Evolutionary conservation across 2,888 invertebrate species (phyloP), one percentile per base, ranked within the genome.

Genomic region (Chymomyza fuscimana): DNA sequence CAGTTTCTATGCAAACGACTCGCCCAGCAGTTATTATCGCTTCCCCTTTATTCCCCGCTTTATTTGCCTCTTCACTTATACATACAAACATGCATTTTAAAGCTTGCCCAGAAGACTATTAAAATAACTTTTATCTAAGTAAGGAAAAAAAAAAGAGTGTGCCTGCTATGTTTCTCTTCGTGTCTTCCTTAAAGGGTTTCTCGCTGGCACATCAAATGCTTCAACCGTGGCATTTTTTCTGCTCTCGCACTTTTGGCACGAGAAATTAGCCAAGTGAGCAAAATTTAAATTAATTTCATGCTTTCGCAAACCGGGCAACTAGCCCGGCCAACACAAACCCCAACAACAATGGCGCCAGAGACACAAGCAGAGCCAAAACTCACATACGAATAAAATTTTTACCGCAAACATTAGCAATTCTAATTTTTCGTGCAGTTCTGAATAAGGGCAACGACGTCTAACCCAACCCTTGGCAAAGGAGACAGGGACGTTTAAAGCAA

Each of bases 201-300:
- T 46, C 46, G 15, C 40, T 5, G n/a, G 52, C 56, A 59, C 60
- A 62, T 59, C 80, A 73, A 75, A 82, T 64, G 82, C 71, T 79
- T 50, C 50, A 36, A 19, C 40, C 56, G 58, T 67, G 25, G 54
- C 19, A 15, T 22, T 16, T 54, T 54, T 54, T 54, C 54, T 16
- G 15, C 6, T 54, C 54, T 54, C 6, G 54, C 54, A 54, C 54
- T 54, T 54, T 70, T 72, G 72, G 72, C 80, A 78, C 64, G 67
- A 83, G 72, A 80, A 80, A 80, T 80, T 80, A 80, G 80, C 80
- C 80, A 80, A 83, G 83, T 80, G 80, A 76, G 83, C 80, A 83
- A 81, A 83, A 83, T 81, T 81, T 81, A 81, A 81, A 81, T 81
- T 81, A 81, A 81, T 81, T 81, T 81, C 84, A 80, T 80, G 81